These are phyloP conservation scores for Ennomos fuscantarius DNA, from an alignment of 2,888 invertebrate species.

Conservation along the genomic window DNA sequence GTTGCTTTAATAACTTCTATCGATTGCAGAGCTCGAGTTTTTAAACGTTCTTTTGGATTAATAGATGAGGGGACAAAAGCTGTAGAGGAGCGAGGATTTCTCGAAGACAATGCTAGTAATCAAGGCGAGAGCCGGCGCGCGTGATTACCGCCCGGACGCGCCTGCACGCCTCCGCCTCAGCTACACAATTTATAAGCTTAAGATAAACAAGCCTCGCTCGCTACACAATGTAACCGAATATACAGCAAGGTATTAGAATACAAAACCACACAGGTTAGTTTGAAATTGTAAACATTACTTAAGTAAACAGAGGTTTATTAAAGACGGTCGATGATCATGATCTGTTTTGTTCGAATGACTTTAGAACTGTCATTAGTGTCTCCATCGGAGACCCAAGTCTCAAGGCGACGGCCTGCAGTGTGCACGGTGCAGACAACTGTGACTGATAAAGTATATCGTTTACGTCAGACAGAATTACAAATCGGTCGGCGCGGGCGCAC, in stretches of 20 bases:
- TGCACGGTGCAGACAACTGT: slow-evolving; percentile 40
- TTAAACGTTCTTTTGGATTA: slow-evolving; percentile 56
- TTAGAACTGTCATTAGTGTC: slow-evolving; percentile 11
- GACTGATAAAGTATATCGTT: slow-evolving; percentile 38
- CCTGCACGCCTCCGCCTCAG: slow-evolving; percentile 37
- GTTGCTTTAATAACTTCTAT: slow-evolving; percentile 55
- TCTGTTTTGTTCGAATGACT: background rate
- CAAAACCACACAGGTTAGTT: slow-evolving; percentile 22
- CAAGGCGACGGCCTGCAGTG: slow-evolving; percentile 48
- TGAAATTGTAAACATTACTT: slow-evolving; percentile 24
- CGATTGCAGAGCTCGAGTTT: slow-evolving; percentile 44
- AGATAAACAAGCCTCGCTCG: slow-evolving; percentile 54
- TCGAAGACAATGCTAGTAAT: slow-evolving; percentile 74
- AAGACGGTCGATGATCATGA: slow-evolving; percentile 17
- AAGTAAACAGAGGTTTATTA: slow-evolving; percentile 22
- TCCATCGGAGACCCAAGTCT: slow-evolving; percentile 19
- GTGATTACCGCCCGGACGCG: slow-evolving; percentile 53
- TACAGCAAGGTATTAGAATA: slow-evolving; percentile 23
- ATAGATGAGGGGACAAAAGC: slow-evolving; percentile 63
- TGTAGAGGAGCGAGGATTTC: slow-evolving; percentile 65
- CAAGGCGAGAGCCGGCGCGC: slow-evolving; percentile 61
- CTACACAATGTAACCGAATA: slow-evolving; percentile 27
- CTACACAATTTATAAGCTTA: slow-evolving; percentile 64
- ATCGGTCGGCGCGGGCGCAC: slow-evolving; percentile 34
- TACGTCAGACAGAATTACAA: slow-evolving; percentile 35